Evolutionary conservation across 37 sponge, comb jelly and placozoan genomes (phyloP).

Genomic region (Cladorhizidae sp.): DNA sequence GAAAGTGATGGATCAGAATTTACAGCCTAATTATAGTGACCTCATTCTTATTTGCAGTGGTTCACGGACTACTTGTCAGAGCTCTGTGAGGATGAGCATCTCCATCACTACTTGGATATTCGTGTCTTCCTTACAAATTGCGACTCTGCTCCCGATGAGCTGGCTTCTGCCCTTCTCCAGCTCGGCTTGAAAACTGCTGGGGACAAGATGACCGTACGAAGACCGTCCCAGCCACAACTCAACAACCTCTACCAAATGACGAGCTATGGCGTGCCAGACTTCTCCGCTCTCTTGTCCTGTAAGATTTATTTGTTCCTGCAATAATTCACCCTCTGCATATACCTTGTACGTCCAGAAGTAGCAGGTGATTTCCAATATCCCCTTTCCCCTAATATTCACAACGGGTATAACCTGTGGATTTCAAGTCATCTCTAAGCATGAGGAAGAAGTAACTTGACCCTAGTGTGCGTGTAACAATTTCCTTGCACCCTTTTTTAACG

Average conservation of each 20-base stretch:
- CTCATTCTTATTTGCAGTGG: slow-evolving; percentile 44
- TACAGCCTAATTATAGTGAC: too few species aligned
- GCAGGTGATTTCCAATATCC: too few species aligned
- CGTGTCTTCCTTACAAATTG: slow-evolving; percentile 66
- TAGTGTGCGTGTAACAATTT: too few species aligned
- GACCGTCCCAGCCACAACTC: slow-evolving; percentile 67
- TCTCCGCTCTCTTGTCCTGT: slow-evolving; percentile 54
- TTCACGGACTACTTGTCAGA: slow-evolving; percentile 64
- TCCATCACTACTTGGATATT: slow-evolving; percentile 59
- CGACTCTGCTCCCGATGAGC: slow-evolving; percentile 64
- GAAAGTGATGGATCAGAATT: too few species aligned
- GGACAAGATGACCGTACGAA: slow-evolving; percentile 7
- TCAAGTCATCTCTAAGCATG: too few species aligned
- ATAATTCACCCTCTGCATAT: too few species aligned
- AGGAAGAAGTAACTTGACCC: too few species aligned
- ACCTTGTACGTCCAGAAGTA: too few species aligned
- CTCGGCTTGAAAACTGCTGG: slow-evolving; percentile 65
- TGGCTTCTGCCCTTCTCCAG: slow-evolving; percentile 59
- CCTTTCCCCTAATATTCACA: too few species aligned
- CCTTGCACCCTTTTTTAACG: too few species aligned
- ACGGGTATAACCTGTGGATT: too few species aligned
- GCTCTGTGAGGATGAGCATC: slow-evolving; percentile 44
- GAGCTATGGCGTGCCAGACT: slow-evolving; percentile 63
- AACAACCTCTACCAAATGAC: slow-evolving; percentile 59
- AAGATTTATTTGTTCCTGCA: slow-evolving; percentile 3